phyloP scores from a whole-genome alignment of 2,113 vertebrate species.

The Scomber colias region DNA sequence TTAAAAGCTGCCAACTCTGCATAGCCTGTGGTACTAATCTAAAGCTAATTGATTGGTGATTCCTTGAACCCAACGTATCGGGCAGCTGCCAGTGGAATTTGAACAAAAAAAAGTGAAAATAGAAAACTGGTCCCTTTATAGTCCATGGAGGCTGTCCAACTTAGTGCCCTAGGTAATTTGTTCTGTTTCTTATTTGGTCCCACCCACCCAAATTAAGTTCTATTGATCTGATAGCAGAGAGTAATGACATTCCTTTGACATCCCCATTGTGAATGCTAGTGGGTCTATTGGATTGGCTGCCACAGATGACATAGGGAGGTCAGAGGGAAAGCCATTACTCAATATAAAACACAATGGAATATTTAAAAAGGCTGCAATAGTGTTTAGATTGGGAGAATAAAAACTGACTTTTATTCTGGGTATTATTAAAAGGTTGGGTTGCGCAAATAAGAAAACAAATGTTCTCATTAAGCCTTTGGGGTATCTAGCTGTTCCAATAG shows the following conservation, averaged over 20 bases:
- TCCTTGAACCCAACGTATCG: conserved; percentile 11
- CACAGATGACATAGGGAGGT: conserved; percentile 39
- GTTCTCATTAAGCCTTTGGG: not conserved
- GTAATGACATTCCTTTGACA: conserved; percentile 42
- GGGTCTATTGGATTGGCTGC: conserved; percentile 45
- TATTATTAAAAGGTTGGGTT: conserved; percentile 3
- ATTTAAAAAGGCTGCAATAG: conserved; percentile 14
- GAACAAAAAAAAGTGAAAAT: conserved; percentile 45
- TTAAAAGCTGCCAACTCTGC: conserved; percentile 32
- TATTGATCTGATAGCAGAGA: conserved; percentile 64
- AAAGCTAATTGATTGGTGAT: conserved; percentile 67
- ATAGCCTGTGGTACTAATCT: conserved; percentile 64
- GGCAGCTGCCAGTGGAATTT: conserved; percentile 34
- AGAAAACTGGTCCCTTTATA: conserved; percentile 20
- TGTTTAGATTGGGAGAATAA: not conserved
- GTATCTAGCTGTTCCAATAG: not conserved
- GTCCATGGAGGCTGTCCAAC: conserved; percentile 34
- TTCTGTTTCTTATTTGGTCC: conserved; percentile 42
- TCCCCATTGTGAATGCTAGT: conserved; percentile 30
- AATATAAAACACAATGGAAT: conserved; percentile 27
- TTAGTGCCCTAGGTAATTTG: conserved; percentile 22
- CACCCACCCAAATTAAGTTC: conserved; percentile 50
- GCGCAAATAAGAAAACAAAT: not conserved
- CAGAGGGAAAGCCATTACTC: conserved; percentile 36
- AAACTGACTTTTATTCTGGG: not conserved